These are phyloP conservation scores for Cirrhinus molitorella DNA, from an alignment of 2,797 vertebrate species.

Conservation along the genomic window DNA sequence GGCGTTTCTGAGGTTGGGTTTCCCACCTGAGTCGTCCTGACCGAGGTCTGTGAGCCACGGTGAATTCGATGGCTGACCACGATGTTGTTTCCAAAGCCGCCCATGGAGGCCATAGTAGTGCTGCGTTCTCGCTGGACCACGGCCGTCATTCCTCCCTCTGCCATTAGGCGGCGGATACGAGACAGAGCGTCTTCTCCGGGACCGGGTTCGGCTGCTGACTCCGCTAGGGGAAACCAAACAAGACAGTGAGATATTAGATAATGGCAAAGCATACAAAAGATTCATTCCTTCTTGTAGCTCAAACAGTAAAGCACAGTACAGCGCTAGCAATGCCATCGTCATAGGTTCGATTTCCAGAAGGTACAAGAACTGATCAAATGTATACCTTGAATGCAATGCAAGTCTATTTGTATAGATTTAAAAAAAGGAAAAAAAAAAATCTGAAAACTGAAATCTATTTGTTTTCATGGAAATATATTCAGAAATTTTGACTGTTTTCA, in stretches of 20 bases:
- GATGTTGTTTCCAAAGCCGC: slow-evolving; percentile 98
- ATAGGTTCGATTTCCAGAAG: background rate
- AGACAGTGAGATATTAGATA: background rate
- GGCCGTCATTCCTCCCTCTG: slow-evolving; percentile 96
- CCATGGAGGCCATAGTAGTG: slow-evolving; percentile 99
- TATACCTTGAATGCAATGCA: too few relatives aligned
- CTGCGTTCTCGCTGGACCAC: slow-evolving; percentile 98
- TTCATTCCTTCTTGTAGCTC: too few relatives aligned
- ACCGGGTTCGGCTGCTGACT: slow-evolving; percentile 73
- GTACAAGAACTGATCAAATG: too few relatives aligned
- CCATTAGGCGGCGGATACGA: slow-evolving; percentile 94
- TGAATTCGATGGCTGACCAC: slow-evolving; percentile 98
- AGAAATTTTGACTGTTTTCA: too few relatives aligned
- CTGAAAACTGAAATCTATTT: too few relatives aligned
- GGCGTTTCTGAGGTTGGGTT: slow-evolving; percentile 20
- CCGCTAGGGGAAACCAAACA: slow-evolving; percentile 66
- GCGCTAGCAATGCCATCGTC: too few relatives aligned
- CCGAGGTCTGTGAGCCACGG: slow-evolving; percentile 93
- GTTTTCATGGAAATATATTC: too few relatives aligned
- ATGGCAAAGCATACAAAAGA: background rate
- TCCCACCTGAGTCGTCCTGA: slow-evolving; percentile 75
- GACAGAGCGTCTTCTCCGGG: slow-evolving; percentile 91
- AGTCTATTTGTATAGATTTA: background rate
- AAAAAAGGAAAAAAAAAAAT: too few relatives aligned
- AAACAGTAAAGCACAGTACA: too few relatives aligned